Evolutionary conservation across 2,888 invertebrate species (phyloP).

Genomic region (Drosophila falleni): DNA sequence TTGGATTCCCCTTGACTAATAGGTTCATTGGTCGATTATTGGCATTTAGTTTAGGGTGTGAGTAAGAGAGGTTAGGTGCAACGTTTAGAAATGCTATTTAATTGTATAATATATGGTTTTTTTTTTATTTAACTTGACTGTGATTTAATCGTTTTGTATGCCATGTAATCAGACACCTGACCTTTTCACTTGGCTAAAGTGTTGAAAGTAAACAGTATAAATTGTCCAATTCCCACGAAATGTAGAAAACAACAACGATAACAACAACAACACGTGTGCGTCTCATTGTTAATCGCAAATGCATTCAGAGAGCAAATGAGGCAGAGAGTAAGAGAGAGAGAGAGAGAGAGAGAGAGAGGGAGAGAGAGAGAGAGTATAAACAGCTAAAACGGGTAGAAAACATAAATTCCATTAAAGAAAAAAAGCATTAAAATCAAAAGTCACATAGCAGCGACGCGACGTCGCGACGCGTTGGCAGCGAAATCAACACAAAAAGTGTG

Average conservation of each 20-base stretch:
- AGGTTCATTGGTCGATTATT: conserved; percentile 77
- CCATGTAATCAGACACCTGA: conserved; percentile 36
- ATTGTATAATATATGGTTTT: conserved; percentile 7
- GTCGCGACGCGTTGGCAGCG: conserved; percentile 45
- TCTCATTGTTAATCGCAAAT: conserved; percentile 45
- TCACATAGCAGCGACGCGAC: conserved; percentile 64
- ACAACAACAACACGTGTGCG: conserved; percentile 37
- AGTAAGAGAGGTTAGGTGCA: conserved; percentile 56
- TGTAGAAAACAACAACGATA: conserved; percentile 24
- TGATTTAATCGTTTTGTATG: conserved; percentile 6
- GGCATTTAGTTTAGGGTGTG: conserved; percentile 54
- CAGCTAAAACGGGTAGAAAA: conserved; percentile 23
- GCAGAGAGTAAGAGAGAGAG: conserved; percentile 25
- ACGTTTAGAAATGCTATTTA: not conserved
- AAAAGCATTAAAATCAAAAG: conserved; percentile 71
- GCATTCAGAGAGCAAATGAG: conserved; percentile 39
- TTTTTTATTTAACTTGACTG: not conserved
- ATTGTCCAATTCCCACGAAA: conserved; percentile 61
- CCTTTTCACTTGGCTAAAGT: conserved; percentile 43
- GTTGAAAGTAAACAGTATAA: conserved; percentile 33
- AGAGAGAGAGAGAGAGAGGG: conserved; percentile 14
- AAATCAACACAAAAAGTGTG: conserved; percentile 76
- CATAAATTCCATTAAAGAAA: conserved; percentile 60
- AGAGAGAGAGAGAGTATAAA: conserved; percentile 27
- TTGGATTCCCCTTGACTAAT: conserved; percentile 68